Conservation (phyloP, 2,797 vertebrate genomes). For the Kryptopterus vitreolus region DNA sequence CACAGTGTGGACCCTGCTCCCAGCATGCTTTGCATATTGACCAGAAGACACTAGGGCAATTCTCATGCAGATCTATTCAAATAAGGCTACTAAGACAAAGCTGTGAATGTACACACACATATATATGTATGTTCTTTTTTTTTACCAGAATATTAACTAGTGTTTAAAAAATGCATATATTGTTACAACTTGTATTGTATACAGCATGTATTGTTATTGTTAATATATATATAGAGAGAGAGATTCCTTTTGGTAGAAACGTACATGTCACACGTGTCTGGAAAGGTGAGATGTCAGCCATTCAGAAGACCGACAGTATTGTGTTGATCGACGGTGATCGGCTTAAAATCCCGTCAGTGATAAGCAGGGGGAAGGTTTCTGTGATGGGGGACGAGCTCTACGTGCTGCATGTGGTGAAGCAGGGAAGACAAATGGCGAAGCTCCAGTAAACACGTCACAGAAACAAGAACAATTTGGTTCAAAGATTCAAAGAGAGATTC, state of each 20-base stretch:
- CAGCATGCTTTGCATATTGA: slow-evolving; percentile 45
- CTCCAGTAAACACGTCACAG: background rate
- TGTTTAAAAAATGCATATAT: background rate
- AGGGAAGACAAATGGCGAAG: slow-evolving; percentile 29
- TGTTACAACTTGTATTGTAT: background rate
- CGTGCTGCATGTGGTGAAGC: slow-evolving; percentile 23
- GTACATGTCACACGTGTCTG: background rate
- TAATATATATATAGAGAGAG: too few relatives aligned
- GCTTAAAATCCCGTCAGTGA: background rate
- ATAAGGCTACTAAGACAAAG: background rate
- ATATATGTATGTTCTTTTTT: too few relatives aligned
- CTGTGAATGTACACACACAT: too few relatives aligned
- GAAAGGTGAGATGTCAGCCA: background rate
- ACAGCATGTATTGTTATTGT: too few relatives aligned
- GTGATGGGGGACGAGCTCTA: background rate
- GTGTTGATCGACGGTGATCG: background rate
- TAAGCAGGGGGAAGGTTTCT: background rate
- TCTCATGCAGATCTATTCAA: slow-evolving; percentile 6
- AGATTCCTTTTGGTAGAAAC: too few relatives aligned
- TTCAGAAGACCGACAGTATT: background rate
- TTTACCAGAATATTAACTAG: background rate
- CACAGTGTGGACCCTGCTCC: slow-evolving; percentile 37
- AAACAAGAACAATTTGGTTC: background rate
- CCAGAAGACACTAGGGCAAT: background rate
- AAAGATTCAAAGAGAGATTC: background rate